These are phyloP conservation scores for Athalia cordata DNA, from an alignment of 2,888 invertebrate genomes.

Conservation along the genomic window DNA sequence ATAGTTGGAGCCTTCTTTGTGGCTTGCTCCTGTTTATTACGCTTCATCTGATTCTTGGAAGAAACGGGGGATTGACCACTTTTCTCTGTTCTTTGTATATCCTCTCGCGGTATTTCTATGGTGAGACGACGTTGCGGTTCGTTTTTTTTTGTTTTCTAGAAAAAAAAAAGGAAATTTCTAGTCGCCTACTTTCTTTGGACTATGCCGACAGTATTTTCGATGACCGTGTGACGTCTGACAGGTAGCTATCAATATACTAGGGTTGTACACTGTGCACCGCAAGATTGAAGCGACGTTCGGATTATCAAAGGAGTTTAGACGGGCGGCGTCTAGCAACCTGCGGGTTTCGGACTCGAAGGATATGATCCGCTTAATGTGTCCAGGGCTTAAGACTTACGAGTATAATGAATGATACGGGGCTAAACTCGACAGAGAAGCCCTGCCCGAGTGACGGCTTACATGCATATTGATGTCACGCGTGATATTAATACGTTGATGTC, in stretches of 20 bases:
- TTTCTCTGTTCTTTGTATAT: no score
- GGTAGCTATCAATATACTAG: slow-evolving; percentile 17
- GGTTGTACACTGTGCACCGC: not conserved
- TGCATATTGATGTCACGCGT: slow-evolving; percentile 63
- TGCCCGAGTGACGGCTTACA: slow-evolving; percentile 62
- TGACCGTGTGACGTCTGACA: slow-evolving; percentile 9
- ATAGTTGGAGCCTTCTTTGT: no score
- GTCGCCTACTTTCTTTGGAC: slow-evolving; percentile 2
- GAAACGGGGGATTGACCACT: no score
- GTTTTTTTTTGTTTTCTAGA: no score
- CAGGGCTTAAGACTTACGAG: slow-evolving; percentile 65
- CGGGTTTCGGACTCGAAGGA: slow-evolving; percentile 63
- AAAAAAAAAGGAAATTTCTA: no score
- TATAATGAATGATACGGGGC: slow-evolving; percentile 70
- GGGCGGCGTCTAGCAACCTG: slow-evolving; percentile 52
- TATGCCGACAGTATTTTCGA: slow-evolving; percentile 15
- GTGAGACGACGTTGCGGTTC: no score
- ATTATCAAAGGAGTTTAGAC: slow-evolving; percentile 41
- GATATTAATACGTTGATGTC: slow-evolving; percentile 47
- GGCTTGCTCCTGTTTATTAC: no score
- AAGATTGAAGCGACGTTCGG: slow-evolving; percentile 18
- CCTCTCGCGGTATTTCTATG: no score
- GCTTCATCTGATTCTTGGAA: no score
- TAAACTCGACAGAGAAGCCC: slow-evolving; percentile 68
- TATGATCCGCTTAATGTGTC: slow-evolving; percentile 71